Evolutionary conservation across 2,888 invertebrate species (phyloP), one percentile per base, ranked within the genome.

Genomic region (Drosophila kuntzei): DNA sequence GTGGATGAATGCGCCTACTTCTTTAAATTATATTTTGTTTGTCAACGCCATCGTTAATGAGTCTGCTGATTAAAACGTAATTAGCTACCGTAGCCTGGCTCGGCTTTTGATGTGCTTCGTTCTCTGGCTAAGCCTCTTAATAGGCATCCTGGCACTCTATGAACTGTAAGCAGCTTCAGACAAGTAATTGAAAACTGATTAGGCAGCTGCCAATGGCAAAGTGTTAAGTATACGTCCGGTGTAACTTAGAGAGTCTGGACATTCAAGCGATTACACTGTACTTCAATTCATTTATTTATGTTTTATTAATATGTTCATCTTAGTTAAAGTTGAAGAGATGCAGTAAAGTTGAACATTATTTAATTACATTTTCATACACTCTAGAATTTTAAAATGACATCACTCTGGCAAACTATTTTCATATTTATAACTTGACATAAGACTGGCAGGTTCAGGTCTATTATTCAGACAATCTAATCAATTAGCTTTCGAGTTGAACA

Each of bases 1-100:
- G 37, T 29, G 29, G 57, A 18, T 25, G 29, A 27, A 20, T 14
- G 58, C 12, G 65, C 65, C 51, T 50, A 51, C 49, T 67, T 34
- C 64, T 76, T 76, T 63, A 79, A 85, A 64, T 67, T 79, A 44
- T 71, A 67, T 71, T 81, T 62, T 46, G 55, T 50, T 43, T 73
- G 57, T 50, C 60, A 58, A 64, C 43, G 34, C n/a, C 51, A 59
- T 41, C 32, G 82, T 54, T 85, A 85, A 82, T 87, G 86, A 87
- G 73, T 73, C 79, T 37, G 62, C 62, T 82, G 82, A 76, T 79
- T 82, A 76, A 79, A 85, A 53, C 49, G 59, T 51, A 62, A 63
- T 76, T 71, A 75, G 47, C 60, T 46, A 4, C 46, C 34, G 27
- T 54, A 32, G 7, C 20, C 46, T 41, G 25, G n/a, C 18, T 32